Evolutionary conservation across 2,113 vertebrate species (phyloP).

Genomic region (Toxotes chatareus): DNA sequence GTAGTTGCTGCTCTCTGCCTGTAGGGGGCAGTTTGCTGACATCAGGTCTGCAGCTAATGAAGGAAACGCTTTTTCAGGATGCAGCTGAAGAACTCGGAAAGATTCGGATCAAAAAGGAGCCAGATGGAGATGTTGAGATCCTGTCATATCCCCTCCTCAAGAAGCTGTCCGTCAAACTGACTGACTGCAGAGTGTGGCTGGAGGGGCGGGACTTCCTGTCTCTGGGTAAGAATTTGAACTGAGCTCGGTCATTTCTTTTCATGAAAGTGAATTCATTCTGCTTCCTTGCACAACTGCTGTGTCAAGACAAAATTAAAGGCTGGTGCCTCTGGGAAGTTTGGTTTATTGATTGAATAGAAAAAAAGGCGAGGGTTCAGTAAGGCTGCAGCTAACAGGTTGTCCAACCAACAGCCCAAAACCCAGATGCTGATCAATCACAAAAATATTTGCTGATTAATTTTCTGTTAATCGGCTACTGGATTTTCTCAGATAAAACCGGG

Average conservation of each 20-base stretch:
- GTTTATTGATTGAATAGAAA: too few relatives aligned
- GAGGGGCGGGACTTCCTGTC: slow-evolving; percentile 67
- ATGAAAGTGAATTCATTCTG: not conserved
- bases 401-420: too few relatives aligned
- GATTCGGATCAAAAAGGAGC: slow-evolving; percentile 56
- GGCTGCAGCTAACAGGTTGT: not conserved
- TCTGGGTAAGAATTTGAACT: slow-evolving; percentile 52
- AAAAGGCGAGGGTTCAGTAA: too few relatives aligned
- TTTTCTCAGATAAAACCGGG: too few relatives aligned
- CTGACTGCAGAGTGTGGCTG: slow-evolving; percentile 66
- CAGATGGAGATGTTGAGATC: slow-evolving; percentile 54
- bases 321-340: too few relatives aligned
- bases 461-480: not conserved
- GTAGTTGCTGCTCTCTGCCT: too few relatives aligned
- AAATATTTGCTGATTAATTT: not conserved
- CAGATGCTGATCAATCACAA: too few relatives aligned
- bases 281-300: too few relatives aligned
- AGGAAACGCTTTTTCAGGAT: slow-evolving; percentile 10
- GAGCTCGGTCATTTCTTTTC: not conserved
- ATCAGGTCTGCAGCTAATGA: not conserved
- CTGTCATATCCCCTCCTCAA: slow-evolving; percentile 34
- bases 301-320: too few relatives aligned
- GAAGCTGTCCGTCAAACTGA: slow-evolving; percentile 65
- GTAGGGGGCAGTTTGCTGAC: too few relatives aligned
- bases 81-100: not conserved